Conservation (phyloP, 1,140 invertebrate genomes). For the Lutraria rhynchaena region DNA sequence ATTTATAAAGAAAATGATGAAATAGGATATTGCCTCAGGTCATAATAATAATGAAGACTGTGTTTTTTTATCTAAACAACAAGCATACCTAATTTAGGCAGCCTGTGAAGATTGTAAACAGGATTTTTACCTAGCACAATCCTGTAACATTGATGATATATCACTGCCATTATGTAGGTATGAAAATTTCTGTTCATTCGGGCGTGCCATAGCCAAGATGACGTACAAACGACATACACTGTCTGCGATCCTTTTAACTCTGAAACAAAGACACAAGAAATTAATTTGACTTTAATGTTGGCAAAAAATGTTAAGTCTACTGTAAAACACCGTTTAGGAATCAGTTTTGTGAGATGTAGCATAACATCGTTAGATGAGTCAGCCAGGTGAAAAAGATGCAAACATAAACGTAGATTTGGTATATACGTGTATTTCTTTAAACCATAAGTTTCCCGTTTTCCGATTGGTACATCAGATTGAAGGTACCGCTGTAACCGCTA, state of each 20-base stretch:
- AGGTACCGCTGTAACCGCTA: constrained; percentile 1
- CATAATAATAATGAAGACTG: too few relatives aligned
- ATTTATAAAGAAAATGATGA: too few relatives aligned
- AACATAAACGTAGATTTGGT: neutral
- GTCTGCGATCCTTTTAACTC: constrained; percentile 45
- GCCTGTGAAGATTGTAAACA: too few relatives aligned
- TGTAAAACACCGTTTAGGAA: constrained; percentile 20
- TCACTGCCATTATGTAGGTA: constrained; percentile 4
- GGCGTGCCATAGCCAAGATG: constrained; percentile 7
- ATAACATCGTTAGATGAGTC: constrained; percentile 22
- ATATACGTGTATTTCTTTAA: too few relatives aligned
- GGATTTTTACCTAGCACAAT: constrained; percentile 10
- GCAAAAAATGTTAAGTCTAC: constrained; percentile 22
- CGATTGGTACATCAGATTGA: too few relatives aligned
- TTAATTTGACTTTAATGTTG: constrained; percentile 47
- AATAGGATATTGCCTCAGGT: too few relatives aligned
- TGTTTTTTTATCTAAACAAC: too few relatives aligned
- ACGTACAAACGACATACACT: constrained; percentile 8
- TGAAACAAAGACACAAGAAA: constrained; percentile 37
- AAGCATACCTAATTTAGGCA: too few relatives aligned
- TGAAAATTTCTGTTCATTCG: constrained; percentile 5
- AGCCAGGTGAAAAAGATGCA: constrained; percentile 17
- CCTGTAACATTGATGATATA: constrained; percentile 5
- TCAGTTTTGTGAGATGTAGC: neutral
- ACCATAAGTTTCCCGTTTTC: too few relatives aligned